These are phyloP conservation scores for Thymelicus sylvestris DNA, from an alignment of 2,888 invertebrate genomes.

Conservation along the genomic window DNA sequence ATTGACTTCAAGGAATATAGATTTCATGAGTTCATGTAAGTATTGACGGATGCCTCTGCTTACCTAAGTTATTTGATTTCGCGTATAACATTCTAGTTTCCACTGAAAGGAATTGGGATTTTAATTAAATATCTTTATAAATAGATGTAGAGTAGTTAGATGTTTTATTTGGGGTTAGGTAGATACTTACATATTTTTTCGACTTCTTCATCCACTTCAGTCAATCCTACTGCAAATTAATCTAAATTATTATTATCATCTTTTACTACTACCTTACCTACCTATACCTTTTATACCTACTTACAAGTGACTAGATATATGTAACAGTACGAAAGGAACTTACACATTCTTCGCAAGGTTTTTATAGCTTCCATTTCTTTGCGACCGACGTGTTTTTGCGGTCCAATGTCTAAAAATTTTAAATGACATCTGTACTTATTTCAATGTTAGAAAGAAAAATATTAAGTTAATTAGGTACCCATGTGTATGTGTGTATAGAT, in stretches of 20 bases:
- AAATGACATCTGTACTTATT: too few relatives aligned
- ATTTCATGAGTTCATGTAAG: too few relatives aligned
- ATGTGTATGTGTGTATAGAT: too few relatives aligned
- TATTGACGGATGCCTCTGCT: constrained; percentile 23
- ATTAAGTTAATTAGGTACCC: too few relatives aligned
- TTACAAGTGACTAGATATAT: too few relatives aligned
- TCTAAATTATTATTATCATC: too few relatives aligned
- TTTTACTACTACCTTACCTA: too few relatives aligned
- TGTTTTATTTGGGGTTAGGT: not conserved
- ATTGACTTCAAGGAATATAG: too few relatives aligned
- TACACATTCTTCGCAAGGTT: constrained; percentile 59
- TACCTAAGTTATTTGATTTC: constrained; percentile 46
- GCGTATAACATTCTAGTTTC: constrained; percentile 48
- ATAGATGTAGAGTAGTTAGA: too few relatives aligned
- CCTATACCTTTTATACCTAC: too few relatives aligned
- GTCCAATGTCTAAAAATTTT: constrained; percentile 45
- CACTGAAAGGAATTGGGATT: constrained; percentile 49
- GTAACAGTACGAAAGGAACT: constrained; percentile 40
- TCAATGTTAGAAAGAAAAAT: too few relatives aligned
- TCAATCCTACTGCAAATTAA: constrained; percentile 54
- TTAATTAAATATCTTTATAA: too few relatives aligned
- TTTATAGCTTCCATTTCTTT: constrained; percentile 42
- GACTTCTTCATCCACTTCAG: constrained; percentile 63
- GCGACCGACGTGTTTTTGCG: constrained; percentile 44
- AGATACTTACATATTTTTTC: constrained; percentile 66